Conservation (phyloP, 2,113 vertebrate genomes). For the Peromyscus californicus region DNA sequence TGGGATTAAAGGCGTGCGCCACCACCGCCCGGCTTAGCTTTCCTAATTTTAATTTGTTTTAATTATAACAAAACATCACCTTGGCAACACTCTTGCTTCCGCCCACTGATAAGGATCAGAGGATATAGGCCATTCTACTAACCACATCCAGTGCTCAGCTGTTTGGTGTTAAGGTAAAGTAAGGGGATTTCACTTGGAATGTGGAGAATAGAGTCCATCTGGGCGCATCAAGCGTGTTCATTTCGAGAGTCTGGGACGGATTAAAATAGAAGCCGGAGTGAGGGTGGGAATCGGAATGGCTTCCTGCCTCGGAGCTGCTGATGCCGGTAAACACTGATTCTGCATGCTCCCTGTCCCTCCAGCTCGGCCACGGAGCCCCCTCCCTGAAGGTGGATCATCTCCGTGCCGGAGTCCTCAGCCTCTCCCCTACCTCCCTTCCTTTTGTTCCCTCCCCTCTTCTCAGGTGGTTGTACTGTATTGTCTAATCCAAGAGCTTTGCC, state of each 20-base stretch:
- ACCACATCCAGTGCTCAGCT: not conserved
- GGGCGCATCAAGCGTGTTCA: conserved; percentile 3
- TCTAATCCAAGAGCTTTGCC: not conserved
- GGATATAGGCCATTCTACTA: not conserved
- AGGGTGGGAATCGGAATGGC: conserved; percentile 11
- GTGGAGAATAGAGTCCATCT: conserved; percentile 12
- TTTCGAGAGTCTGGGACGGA: not conserved
- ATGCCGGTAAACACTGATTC: not conserved
- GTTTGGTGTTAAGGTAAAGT: not conserved
- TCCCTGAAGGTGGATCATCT: not conserved
- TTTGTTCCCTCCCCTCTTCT: not conserved
- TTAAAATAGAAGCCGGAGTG: conserved; percentile 41
- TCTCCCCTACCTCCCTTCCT: not conserved
- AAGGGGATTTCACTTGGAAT: not conserved
- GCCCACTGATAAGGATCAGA: conserved; percentile 36
- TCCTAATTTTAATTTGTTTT: conserved; percentile 47
- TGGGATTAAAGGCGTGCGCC: too few relatives aligned
- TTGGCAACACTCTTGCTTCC: not conserved
- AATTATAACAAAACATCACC: not conserved
- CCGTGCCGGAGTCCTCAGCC: not conserved
- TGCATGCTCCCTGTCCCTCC: not conserved
- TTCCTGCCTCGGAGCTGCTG: conserved; percentile 15
- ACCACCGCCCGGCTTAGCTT: too few relatives aligned
- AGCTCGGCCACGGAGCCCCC: not conserved
- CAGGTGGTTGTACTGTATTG: conserved; percentile 4